Evolutionary conservation across 2,113 vertebrate species (phyloP).

Genomic region (Ardeotis arabs): DNA sequence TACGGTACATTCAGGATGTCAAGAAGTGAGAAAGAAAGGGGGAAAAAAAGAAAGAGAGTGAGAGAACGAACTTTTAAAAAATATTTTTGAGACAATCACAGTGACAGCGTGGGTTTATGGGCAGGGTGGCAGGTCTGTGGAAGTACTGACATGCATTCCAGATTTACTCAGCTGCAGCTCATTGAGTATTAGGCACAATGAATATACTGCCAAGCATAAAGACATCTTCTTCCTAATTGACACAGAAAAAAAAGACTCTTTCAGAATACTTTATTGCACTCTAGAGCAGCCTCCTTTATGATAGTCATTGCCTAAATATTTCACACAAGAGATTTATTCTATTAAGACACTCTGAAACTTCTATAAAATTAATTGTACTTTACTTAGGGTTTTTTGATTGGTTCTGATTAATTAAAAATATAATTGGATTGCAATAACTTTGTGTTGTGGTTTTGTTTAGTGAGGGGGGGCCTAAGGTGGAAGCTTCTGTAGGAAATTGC

Average conservation of each 20-base stretch:
- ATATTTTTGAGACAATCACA: neutral
- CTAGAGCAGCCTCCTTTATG: conserved; percentile 72
- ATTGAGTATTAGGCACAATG: conserved; percentile 32
- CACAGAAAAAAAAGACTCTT: conserved; percentile 41
- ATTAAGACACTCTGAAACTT: conserved; percentile 61
- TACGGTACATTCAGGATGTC: neutral
- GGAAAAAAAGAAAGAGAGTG: too few species aligned
- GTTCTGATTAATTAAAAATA: conserved; percentile 73
- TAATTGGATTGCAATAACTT: conserved; percentile 53
- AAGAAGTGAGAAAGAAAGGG: neutral
- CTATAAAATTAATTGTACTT: conserved; percentile 71
- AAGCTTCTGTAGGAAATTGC: too few species aligned
- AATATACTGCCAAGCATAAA: conserved; percentile 32
- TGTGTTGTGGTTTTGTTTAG: neutral
- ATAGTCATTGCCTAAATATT: conserved; percentile 77
- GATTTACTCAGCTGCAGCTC: neutral
- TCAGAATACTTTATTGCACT: conserved; percentile 66
- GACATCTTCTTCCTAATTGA: conserved; percentile 46
- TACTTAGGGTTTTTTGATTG: conserved; percentile 56
- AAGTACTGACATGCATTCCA: neutral
- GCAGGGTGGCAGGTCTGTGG: neutral
- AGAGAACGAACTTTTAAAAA: neutral
- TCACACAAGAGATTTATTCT: conserved; percentile 72
- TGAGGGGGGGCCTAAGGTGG: too few species aligned
- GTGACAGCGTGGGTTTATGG: neutral